phyloP scores from a whole-genome alignment of 30 jellyfish, hydroid and myxozoan species.

The Nemopilema nomurai region DNA sequence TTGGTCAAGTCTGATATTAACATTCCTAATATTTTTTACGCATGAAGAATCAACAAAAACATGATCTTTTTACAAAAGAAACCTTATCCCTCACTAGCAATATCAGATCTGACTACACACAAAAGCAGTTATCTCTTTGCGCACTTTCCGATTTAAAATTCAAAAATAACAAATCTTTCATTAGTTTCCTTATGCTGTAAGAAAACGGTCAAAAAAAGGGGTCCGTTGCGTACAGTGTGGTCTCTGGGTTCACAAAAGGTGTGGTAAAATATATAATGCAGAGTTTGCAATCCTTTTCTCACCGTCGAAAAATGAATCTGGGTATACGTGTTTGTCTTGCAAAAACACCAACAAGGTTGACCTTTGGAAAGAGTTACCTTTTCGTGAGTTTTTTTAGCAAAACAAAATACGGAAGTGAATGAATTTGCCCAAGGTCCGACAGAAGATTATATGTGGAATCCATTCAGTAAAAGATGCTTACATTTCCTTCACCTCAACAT shows the following conservation, averaged over 20 bases:
- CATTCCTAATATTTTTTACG: not conserved
- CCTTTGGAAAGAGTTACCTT: slow-evolving; percentile 40
- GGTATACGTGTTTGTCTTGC: slow-evolving; percentile 47
- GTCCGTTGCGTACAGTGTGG: slow-evolving; percentile 20
- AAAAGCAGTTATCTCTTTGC: not conserved
- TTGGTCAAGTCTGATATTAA: slow-evolving; percentile 29
- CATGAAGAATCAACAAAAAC: slow-evolving; percentile 24
- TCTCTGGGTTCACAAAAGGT: slow-evolving; percentile 40
- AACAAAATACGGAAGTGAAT: slow-evolving; percentile 20
- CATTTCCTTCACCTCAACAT: slow-evolving; percentile 36
- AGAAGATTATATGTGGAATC: slow-evolving; percentile 30
- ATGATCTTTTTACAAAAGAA: slow-evolving; percentile 26
- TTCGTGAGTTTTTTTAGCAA: slow-evolving; percentile 12
- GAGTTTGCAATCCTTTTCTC: slow-evolving; percentile 39
- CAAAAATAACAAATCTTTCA: slow-evolving; percentile 19
- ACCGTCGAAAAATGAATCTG: slow-evolving; percentile 29
- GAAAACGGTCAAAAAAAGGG: slow-evolving; percentile 20
- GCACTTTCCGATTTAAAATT: slow-evolving; percentile 21
- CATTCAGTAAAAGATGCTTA: slow-evolving; percentile 28
- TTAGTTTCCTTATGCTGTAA: slow-evolving; percentile 25
- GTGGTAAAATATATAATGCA: slow-evolving; percentile 37
- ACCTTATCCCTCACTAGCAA: slow-evolving; percentile 21
- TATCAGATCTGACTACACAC: slow-evolving; percentile 24
- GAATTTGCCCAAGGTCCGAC: slow-evolving; percentile 34
- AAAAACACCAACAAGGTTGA: slow-evolving; percentile 21